Conservation (phyloP, 2,113 vertebrate species). For the Calidris pygmaea region DNA sequence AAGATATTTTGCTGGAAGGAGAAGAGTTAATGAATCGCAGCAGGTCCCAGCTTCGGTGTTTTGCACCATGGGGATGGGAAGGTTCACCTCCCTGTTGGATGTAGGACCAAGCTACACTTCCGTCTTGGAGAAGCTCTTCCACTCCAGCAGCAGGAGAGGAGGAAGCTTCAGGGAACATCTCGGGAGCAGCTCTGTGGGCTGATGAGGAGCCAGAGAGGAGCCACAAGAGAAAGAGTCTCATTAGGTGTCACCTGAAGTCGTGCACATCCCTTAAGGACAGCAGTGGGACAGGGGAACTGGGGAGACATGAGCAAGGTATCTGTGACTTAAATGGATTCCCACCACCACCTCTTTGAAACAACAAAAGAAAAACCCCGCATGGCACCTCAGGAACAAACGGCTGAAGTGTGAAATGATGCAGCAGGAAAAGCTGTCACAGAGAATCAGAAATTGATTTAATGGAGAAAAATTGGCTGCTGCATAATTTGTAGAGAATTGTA, state of each 20-base stretch:
- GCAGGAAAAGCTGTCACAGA: constrained; percentile 4
- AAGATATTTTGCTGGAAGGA: not conserved
- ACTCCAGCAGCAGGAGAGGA: not conserved
- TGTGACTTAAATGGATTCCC: not conserved
- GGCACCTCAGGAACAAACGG: not conserved
- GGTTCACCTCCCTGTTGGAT: not conserved
- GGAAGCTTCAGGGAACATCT: not conserved
- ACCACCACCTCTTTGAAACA: not conserved
- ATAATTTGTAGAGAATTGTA: not conserved
- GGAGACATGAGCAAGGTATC: not conserved
- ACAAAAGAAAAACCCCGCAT: not conserved
- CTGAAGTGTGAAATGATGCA: not conserved
- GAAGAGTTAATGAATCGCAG: not conserved
- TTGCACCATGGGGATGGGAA: not conserved
- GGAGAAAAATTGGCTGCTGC: not conserved
- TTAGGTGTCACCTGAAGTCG: not conserved
- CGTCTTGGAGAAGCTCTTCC: not conserved
- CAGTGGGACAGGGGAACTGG: not conserved
- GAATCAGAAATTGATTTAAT: constrained; percentile 24
- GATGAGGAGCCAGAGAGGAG: not conserved
- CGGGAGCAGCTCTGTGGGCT: not conserved
- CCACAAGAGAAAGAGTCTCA: not conserved
- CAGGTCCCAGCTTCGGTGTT: not conserved
- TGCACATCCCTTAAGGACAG: not conserved
- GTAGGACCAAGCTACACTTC: not conserved